Evolutionary conservation across 2,113 vertebrate genomes (phyloP).

Genomic region (Gnathonemus echidnorhynchus): DNA sequence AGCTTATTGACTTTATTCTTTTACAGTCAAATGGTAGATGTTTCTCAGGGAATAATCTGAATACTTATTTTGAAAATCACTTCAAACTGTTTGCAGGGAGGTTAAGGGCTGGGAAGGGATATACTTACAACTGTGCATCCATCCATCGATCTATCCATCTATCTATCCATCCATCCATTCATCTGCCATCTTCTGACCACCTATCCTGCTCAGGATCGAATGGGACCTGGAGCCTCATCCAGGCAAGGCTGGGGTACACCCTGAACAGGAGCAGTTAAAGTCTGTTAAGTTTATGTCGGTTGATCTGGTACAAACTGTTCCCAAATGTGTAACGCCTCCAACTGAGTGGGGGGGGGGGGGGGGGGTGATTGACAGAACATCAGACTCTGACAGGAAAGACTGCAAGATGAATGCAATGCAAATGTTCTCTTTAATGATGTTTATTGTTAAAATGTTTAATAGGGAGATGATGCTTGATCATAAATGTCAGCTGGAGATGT

Average conservation of each 20-base stretch:
- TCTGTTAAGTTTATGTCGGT: not conserved
- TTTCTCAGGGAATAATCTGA: not conserved
- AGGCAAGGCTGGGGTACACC: not conserved
- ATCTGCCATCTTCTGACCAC: not conserved
- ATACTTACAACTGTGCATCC: not conserved
- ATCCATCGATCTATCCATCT: not conserved
- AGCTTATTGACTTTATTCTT: not conserved
- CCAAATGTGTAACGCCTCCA: constrained; percentile 33
- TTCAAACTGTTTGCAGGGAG: not conserved
- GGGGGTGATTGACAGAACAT: constrained; percentile 42
- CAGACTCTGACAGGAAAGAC: constrained; percentile 37
- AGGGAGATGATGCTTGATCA: not conserved
- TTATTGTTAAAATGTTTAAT: not conserved
- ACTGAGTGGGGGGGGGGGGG: not conserved
- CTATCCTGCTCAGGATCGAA: not conserved
- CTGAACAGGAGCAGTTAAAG: not conserved
- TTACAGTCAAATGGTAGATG: not conserved
- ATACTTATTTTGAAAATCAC: not conserved
- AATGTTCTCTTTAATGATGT: not conserved
- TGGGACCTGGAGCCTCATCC: not conserved
- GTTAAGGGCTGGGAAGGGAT: constrained; percentile 4
- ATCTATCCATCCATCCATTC: not conserved
- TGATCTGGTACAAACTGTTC: constrained; percentile 24
- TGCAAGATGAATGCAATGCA: constrained; percentile 25
- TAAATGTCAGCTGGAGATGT: constrained; percentile 7